Base-by-base conservation (phyloP, 2,888 invertebrate species). In the Rapana venosa region DNA sequence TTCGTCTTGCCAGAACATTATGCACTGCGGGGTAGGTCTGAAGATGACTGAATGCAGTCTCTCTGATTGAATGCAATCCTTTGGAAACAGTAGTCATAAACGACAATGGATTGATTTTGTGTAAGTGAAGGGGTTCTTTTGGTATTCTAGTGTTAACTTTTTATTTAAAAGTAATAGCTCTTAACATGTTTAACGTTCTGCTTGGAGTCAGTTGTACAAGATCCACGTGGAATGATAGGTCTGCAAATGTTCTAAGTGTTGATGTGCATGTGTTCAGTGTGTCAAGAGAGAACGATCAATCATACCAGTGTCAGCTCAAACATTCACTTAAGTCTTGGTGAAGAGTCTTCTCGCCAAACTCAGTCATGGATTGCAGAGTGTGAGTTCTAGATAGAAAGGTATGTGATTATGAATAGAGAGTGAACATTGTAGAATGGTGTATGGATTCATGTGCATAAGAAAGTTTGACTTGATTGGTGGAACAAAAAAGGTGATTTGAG, bases 1-100 rank as follows among this genome's bases (percentile, higher is more conserved):
- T 79, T 79, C 20, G 77, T 79, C 77, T 79, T 79, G 77, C 77
- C 77, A 79, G 77, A 74, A 79, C 77, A 79, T 79, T 79, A 79
- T 79, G 77, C 77, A 79, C 77, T 17, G 30, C 30, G 77, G 77
- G 32, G 77, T 32, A 79, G 26, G 77, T 15, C 32, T 26, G 26
- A 79, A 32, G 20, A 79, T 6, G 77, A 79, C 77, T 79, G 77
- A 79, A 79, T 79, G 35, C 77, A 32, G 17, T 79, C 77, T 15
- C 35, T 79, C 8, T 79, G 77, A 15, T 79, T 79, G 77, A 79
- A 79, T 79, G 77, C 77, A 79, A 79, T 35, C 30, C 32, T 22
- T 20, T 61, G 61, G 61, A 20, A 61, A 61, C 22, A 61, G 61
- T 61, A 20, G 61, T 22, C 15, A 61, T 61, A 22, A n/a, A n/a